phyloP scores from a whole-genome alignment of 2,797 vertebrate species.

The Lepus oiostolus region DNA sequence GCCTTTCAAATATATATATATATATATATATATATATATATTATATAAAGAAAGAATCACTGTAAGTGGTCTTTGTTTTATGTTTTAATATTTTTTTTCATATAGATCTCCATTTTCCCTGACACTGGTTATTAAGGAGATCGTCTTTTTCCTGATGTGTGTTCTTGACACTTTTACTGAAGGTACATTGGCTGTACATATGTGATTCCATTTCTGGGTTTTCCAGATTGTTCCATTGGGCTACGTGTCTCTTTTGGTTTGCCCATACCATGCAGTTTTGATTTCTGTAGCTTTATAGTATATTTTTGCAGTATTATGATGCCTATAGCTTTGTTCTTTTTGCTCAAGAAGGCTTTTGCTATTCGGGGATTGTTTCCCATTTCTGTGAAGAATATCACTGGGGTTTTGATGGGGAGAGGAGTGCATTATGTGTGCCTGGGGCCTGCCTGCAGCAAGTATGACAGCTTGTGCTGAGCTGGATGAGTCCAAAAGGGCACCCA shows the following conservation, averaged over 20 bases:
- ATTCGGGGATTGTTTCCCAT: neutral
- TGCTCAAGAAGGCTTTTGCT: neutral
- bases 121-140: neutral
- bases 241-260: neutral
- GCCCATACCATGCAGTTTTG: neutral
- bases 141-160: neutral
- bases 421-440: neutral
- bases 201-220: neutral
- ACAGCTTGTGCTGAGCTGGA: neutral
- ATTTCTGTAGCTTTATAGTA: neutral
- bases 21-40: accelerated
- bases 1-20: too few relatives aligned
- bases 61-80: slow-evolving; percentile 1
- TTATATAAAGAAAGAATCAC: neutral
- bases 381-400: neutral
- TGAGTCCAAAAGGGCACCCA: neutral
- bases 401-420: neutral
- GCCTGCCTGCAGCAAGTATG: neutral
- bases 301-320: neutral
- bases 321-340: neutral
- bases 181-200: neutral
- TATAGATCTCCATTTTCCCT: neutral
- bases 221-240: neutral
- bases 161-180: neutral
- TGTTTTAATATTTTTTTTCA: slow-evolving; percentile 7